Conservation (phyloP, 2,797 vertebrate genomes). For the Catamblyrhynchus diadema region DNA sequence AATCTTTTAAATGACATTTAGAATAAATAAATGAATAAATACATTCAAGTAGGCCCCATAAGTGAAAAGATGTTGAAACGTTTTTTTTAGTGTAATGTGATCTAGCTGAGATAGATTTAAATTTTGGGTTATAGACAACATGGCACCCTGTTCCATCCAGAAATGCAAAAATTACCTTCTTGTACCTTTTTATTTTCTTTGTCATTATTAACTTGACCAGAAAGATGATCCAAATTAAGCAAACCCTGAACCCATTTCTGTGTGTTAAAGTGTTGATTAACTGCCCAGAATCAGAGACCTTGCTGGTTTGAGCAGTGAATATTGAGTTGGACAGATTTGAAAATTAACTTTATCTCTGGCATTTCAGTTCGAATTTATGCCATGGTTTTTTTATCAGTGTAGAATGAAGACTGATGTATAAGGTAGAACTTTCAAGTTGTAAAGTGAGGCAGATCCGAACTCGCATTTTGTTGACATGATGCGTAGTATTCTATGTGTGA, state of each 20-base stretch:
- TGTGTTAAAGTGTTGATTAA: neutral
- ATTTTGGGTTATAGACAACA: neutral
- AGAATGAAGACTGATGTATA: neutral
- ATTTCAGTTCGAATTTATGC: neutral
- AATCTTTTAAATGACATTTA: neutral
- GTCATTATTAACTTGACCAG: neutral
- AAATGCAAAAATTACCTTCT: neutral
- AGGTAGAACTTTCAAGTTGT: neutral
- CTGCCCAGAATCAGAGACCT: neutral
- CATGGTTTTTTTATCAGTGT: neutral
- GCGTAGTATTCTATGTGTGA: neutral
- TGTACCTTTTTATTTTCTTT: neutral
- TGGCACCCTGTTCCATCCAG: neutral
- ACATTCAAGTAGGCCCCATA: accelerated
- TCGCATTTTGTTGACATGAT: neutral
- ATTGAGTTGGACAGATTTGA: neutral
- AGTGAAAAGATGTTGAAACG: neutral
- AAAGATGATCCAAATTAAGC: neutral
- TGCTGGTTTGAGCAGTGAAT: neutral
- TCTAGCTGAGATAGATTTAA: neutral
- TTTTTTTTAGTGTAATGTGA: neutral
- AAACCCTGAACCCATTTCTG: neutral
- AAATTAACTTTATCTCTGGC: neutral
- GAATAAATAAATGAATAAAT: neutral
- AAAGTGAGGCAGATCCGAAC: neutral